Conservation (phyloP, 2,797 vertebrate species). For the Amniataba percoides region DNA sequence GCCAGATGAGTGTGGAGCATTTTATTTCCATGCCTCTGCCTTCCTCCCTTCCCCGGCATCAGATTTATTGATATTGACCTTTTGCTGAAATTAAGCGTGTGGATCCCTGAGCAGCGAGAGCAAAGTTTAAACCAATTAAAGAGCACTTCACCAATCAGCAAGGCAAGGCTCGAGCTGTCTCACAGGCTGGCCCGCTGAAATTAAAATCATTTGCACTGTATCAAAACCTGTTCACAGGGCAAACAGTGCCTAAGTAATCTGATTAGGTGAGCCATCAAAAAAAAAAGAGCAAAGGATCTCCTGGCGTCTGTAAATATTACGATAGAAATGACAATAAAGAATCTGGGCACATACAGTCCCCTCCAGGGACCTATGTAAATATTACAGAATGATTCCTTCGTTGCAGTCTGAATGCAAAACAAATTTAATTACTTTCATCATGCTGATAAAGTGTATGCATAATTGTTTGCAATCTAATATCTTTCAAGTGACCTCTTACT, state of each 20-base stretch:
- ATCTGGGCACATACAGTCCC: slow-evolving; percentile 25
- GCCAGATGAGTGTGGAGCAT: slow-evolving; percentile 47
- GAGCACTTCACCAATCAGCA: slow-evolving; percentile 83
- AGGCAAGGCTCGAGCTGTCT: slow-evolving; percentile 73
- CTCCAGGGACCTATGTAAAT: slow-evolving; percentile 41
- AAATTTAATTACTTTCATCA: slow-evolving; percentile 54
- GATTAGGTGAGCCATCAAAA: slow-evolving; percentile 68
- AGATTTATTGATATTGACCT: slow-evolving; percentile 90
- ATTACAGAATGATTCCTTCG: slow-evolving; percentile 28
- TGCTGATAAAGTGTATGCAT: slow-evolving; percentile 36
- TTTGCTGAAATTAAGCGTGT: slow-evolving; percentile 87
- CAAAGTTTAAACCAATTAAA: slow-evolving; percentile 92
- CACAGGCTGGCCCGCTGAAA: slow-evolving; percentile 69
- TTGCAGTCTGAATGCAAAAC: slow-evolving; percentile 51
- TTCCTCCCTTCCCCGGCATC: slow-evolving; percentile 65
- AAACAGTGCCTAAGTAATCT: slow-evolving; percentile 74
- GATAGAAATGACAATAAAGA: slow-evolving; percentile 56
- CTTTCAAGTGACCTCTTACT: slow-evolving; percentile 36
- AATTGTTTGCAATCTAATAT: slow-evolving; percentile 48
- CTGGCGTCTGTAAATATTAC: slow-evolving; percentile 58
- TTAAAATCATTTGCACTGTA: slow-evolving; percentile 83
- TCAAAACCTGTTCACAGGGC: slow-evolving; percentile 74
- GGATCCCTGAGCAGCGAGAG: slow-evolving; percentile 82
- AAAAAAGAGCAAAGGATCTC: slow-evolving; percentile 59
- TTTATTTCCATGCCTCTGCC: slow-evolving; percentile 67